Percentiles rank a stretch among this genome's conserved stretches.
phyloP scores from a whole-genome alignment of 2,113 vertebrate species.

The Rhegmatorhina hoffmannsi region DNA sequence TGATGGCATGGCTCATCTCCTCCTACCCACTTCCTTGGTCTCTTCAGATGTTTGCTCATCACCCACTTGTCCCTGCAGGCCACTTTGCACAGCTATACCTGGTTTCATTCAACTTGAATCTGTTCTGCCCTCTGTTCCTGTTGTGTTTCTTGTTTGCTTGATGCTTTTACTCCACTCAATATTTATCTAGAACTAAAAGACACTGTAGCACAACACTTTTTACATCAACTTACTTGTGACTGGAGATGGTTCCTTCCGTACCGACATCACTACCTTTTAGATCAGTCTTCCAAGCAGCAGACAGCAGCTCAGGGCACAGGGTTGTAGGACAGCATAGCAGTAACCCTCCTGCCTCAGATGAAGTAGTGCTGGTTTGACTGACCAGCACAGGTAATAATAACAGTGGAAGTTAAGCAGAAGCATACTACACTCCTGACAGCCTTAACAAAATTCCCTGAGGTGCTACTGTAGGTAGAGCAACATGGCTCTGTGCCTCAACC shows the following conservation, averaged over 20 bases:
- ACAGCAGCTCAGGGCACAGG: background rate
- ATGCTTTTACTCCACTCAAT: background rate
- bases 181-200: background rate
- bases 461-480: background rate
- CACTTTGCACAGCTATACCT: background rate
- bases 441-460: background rate
- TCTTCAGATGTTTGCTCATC: conserved; percentile 49
- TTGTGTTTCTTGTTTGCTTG: background rate
- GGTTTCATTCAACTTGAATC: background rate
- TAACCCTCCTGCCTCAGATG: background rate
- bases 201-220: background rate
- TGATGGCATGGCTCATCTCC: conserved; percentile 55
- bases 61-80: conserved; percentile 26
- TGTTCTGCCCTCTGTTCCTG: background rate
- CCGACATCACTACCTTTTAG: background rate
- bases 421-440: background rate
- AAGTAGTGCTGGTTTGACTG: background rate
- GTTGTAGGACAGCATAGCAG: background rate
- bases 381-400: background rate
- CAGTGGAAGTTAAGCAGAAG: background rate
- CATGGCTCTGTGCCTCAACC: background rate
- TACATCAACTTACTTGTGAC: background rate
- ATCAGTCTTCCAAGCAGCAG: background rate
- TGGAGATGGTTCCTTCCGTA: background rate
- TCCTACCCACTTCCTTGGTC: conserved; percentile 41